phyloP scores from a whole-genome alignment of 53 echinoderm and acorn worm species.

The Temnopleurus reevesii region DNA sequence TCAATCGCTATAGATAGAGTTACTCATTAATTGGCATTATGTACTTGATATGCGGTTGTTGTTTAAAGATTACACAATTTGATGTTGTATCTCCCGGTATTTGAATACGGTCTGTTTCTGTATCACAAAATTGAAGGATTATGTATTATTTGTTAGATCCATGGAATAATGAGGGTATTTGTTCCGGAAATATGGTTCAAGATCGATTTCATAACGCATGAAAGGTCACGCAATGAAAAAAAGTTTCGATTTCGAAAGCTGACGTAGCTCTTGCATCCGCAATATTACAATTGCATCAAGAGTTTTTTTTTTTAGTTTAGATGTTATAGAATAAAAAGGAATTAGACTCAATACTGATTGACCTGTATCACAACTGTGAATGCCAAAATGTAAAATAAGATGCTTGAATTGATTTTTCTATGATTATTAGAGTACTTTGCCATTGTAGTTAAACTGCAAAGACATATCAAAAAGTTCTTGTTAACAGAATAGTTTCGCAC shows the following conservation, averaged over 20 bases:
- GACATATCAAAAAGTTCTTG: no score
- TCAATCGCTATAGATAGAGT: background rate
- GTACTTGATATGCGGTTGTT: background rate
- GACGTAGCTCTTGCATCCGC: background rate
- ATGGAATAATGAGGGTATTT: background rate
- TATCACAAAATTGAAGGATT: conserved; percentile 2
- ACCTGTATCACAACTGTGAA: background rate
- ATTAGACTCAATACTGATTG: background rate
- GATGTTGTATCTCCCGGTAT: background rate
- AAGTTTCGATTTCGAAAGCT: conserved; percentile 8
- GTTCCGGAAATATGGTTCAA: background rate
- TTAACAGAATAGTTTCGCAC: no score
- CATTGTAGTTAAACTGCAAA: no score
- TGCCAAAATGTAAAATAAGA: conserved; percentile 24
- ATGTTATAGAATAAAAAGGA: background rate
- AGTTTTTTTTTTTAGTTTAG: background rate
- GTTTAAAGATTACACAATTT: background rate
- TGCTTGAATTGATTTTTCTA: no score
- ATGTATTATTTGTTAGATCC: background rate
- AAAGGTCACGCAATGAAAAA: background rate
- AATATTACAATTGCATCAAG: background rate
- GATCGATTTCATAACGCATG: background rate
- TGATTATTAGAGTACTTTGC: no score
- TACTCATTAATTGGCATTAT: conserved; percentile 15
- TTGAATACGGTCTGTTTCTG: background rate